Conservation (phyloP, 2,888 invertebrate species). For the Dilophus febrilis region DNA sequence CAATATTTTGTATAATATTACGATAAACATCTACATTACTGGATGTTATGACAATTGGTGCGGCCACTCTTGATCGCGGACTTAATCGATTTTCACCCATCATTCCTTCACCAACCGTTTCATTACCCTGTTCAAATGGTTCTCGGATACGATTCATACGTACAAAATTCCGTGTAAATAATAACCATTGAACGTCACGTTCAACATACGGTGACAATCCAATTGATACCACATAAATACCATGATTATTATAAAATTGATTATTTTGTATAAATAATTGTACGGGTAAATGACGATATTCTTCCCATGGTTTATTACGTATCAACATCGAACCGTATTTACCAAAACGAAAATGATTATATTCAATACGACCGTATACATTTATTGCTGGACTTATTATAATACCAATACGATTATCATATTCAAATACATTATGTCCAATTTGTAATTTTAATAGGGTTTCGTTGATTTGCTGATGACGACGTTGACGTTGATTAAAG, state of each 20-base stretch:
- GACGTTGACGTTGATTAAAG: too few relatives aligned
- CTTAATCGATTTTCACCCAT: slow-evolving; percentile 48
- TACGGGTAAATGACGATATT: slow-evolving; percentile 58
- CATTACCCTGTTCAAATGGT: slow-evolving; percentile 51
- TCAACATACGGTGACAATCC: slow-evolving; percentile 78
- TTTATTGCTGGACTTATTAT: slow-evolving; percentile 71
- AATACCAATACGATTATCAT: slow-evolving; percentile 56
- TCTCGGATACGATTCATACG: slow-evolving; percentile 72
- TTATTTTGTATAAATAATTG: slow-evolving; percentile 66
- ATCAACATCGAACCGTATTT: slow-evolving; percentile 68
- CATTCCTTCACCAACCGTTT: slow-evolving; percentile 23
- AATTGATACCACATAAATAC: slow-evolving; percentile 72
- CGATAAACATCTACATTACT: slow-evolving; percentile 75
- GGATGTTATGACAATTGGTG: slow-evolving; percentile 80
- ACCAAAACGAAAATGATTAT: slow-evolving; percentile 76
- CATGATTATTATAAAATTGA: slow-evolving; percentile 75
- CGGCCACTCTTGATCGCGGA: slow-evolving; percentile 83
- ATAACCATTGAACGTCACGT: slow-evolving; percentile 57
- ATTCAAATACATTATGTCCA: slow-evolving; percentile 70
- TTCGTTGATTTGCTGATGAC: slow-evolving; percentile 22
- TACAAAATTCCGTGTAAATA: slow-evolving; percentile 78
- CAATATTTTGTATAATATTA: slow-evolving; percentile 82
- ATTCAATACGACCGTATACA: slow-evolving; percentile 59
- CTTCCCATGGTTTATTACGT: slow-evolving; percentile 61
- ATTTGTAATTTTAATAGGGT: slow-evolving; percentile 50